A percentile compares a stretch with the other conserved stretches of the same genome.
Evolutionary conservation across 92 coral and sea anemone genomes (phyloP).

Genomic region (Porites cylindrica): DNA sequence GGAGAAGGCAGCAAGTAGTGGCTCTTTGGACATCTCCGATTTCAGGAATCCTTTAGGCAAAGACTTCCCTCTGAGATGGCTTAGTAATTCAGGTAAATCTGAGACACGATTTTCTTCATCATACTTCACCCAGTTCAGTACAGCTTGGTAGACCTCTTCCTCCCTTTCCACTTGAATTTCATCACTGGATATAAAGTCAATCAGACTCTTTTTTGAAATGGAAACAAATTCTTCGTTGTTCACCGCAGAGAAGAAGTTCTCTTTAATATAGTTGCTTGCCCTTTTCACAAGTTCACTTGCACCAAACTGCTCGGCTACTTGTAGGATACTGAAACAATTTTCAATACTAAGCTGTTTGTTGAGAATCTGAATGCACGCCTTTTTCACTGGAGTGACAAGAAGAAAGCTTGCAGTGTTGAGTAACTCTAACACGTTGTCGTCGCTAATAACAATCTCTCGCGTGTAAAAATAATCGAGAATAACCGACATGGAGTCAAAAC

Average conservation of each 20-base stretch:
- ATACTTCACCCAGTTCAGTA: constrained; percentile 76
- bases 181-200: constrained; percentile 55
- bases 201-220: constrained; percentile 53
- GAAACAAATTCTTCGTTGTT: constrained; percentile 72
- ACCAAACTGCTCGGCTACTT: constrained; percentile 75
- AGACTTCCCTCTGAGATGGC: constrained; percentile 36
- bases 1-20: constrained; percentile 29
- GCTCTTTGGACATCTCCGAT: constrained; percentile 50
- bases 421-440: constrained; percentile 69
- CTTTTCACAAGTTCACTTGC: constrained; percentile 51
- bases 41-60: constrained; percentile 59
- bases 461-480: constrained; percentile 89
- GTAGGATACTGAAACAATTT: constrained; percentile 73
- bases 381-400: constrained; percentile 67
- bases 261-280: constrained; percentile 65
- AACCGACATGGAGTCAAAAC: constrained; percentile 63
- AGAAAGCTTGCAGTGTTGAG: constrained; percentile 82
- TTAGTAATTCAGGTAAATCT: constrained; percentile 57
- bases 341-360: constrained; percentile 53
- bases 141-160: constrained; percentile 72
- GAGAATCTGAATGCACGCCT: constrained; percentile 75
- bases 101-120: constrained; percentile 46
- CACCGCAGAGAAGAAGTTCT: constrained; percentile 58
- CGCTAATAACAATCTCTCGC: constrained; percentile 64
- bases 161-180: constrained; percentile 72